phyloP scores from a whole-genome alignment of 64 coral and sea anemone genomes.

The Montipora efflorescens region DNA sequence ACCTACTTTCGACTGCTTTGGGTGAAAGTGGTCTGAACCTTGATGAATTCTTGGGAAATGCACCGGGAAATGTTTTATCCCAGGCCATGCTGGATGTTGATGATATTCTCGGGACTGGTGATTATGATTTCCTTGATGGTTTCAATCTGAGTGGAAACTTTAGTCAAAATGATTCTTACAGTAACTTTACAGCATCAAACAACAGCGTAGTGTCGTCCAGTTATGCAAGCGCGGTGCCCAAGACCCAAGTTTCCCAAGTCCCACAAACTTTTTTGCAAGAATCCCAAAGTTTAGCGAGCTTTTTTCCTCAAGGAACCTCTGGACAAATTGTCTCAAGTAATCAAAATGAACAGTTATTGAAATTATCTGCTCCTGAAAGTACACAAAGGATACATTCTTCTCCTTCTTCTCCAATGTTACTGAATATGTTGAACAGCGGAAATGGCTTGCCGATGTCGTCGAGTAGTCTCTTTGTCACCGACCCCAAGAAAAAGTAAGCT shows the following conservation, averaged over 20 bases:
- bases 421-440: too few relatives aligned
- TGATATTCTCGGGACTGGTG: not conserved
- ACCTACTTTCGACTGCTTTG: constrained; percentile 68
- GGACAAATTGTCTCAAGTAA: not conserved
- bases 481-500: too few relatives aligned
- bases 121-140: constrained; percentile 34
- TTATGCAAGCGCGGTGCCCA: not conserved
- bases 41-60: constrained; percentile 58
- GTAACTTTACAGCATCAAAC: constrained; percentile 4
- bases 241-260: constrained; percentile 11
- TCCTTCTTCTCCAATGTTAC: too few relatives aligned
- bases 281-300: not conserved
- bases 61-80: constrained; percentile 47
- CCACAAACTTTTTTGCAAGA: constrained; percentile 25
- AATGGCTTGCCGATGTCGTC: too few relatives aligned
- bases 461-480: too few relatives aligned
- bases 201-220: not conserved
- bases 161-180: not conserved
- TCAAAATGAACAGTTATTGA: constrained; percentile 2
- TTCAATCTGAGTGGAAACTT: constrained; percentile 16
- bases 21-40: constrained; percentile 79
- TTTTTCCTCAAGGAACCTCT: not conserved
- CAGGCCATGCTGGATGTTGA: constrained; percentile 12
- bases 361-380: too few relatives aligned
- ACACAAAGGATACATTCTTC: too few relatives aligned